These are phyloP conservation scores for Scaptomyza flava DNA, from an alignment of 2,888 invertebrate species.

Conservation along the genomic window DNA sequence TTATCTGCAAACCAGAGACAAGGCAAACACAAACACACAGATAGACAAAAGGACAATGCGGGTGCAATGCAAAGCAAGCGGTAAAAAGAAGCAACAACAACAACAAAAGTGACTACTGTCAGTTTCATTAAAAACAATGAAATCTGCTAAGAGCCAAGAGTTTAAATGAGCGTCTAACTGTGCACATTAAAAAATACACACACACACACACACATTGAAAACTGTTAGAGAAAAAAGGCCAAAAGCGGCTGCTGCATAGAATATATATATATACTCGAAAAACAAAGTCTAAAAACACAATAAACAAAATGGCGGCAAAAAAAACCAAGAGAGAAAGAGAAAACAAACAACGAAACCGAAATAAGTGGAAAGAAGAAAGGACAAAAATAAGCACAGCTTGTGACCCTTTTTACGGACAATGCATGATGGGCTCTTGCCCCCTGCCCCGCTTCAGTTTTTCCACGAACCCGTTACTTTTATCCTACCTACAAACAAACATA, in stretches of 20 bases:
- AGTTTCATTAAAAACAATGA: conserved; percentile 80
- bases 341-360: conserved; percentile 32
- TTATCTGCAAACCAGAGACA: conserved; percentile 66
- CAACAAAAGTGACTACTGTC: conserved; percentile 56
- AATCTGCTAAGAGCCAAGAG: conserved; percentile 78
- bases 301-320: conserved; percentile 73
- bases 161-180: conserved; percentile 77
- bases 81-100: conserved; percentile 23
- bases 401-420: conserved; percentile 75
- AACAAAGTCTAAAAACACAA: conserved; percentile 76
- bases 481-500: background rate
- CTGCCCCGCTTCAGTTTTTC: background rate
- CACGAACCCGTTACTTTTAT: background rate
- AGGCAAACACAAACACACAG: conserved; percentile 11
- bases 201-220: conserved; percentile 12
- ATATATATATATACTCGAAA: conserved; percentile 72
- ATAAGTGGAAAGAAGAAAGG: conserved; percentile 40
- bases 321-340: conserved; percentile 9
- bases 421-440: conserved; percentile 31
- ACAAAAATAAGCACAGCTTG: conserved; percentile 69
- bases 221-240: conserved; percentile 45
- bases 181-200: conserved; percentile 30
- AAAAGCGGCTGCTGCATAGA: conserved; percentile 64
- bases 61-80: conserved; percentile 65
- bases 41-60: conserved; percentile 48